Conservation (phyloP, 2,113 vertebrate species). For the Oreochromis spilurus region DNA sequence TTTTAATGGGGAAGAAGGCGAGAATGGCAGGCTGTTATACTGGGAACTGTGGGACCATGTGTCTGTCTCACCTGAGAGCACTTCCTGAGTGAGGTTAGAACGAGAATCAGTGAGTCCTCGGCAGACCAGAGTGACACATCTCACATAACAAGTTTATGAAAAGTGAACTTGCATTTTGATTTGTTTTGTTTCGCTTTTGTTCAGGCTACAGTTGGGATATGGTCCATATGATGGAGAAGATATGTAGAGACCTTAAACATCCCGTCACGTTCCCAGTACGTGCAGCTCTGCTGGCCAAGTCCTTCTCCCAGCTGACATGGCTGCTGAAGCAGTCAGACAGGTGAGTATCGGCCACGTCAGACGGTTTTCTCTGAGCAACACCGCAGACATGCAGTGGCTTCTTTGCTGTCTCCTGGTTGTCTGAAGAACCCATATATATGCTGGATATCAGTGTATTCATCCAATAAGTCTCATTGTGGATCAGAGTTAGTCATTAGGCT, state of each 20-base stretch:
- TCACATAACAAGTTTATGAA: not conserved
- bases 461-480: not conserved
- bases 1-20: rapidly evolving
- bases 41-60: not conserved
- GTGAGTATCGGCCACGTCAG: slow-evolving; percentile 35
- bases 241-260: slow-evolving; percentile 74
- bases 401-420: not conserved
- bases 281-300: slow-evolving; percentile 78
- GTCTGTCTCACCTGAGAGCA: not conserved
- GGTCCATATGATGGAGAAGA: slow-evolving; percentile 81
- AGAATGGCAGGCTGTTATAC: not conserved
- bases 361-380: not conserved
- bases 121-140: not conserved
- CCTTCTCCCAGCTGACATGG: slow-evolving; percentile 79
- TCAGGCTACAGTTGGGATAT: slow-evolving; percentile 87
- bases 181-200: not conserved
- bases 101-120: rapidly evolving
- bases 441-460: not conserved
- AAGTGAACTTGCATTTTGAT: not conserved
- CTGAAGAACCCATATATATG: rapidly evolving
- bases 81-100: not conserved
- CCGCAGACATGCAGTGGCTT: not conserved
- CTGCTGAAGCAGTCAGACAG: slow-evolving; percentile 81
- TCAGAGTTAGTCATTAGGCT: rapidly evolving
- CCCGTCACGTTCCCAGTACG: slow-evolving; percentile 86